These are phyloP conservation scores for Hydrophis major DNA, from an alignment of 2,797 vertebrate genomes.

Conservation along the genomic window DNA sequence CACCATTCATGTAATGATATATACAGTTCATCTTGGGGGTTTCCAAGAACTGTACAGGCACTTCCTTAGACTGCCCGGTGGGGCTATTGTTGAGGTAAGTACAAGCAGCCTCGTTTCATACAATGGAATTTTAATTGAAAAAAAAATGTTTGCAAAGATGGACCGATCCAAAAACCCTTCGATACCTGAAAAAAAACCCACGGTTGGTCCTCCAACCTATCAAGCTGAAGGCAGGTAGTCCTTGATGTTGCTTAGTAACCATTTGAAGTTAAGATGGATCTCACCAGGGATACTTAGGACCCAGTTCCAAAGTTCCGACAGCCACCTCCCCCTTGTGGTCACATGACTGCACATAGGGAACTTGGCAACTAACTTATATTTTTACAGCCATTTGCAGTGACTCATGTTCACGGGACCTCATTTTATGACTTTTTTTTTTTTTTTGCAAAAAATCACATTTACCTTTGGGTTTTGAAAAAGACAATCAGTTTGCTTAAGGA, in stretches of 20 bases:
- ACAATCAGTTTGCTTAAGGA: neutral
- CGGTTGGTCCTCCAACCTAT: neutral
- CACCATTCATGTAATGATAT: slow-evolving; percentile 79
- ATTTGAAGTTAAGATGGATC: neutral
- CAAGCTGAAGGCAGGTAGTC: neutral
- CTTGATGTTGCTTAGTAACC: neutral
- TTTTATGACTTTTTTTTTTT: neutral
- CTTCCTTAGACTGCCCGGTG: slow-evolving; percentile 86
- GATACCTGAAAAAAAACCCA: neutral
- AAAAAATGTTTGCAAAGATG: neutral
- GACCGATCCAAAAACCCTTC: neutral
- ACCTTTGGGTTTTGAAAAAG: neutral
- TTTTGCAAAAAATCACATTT: neutral
- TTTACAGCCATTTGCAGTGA: neutral
- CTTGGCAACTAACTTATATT: neutral
- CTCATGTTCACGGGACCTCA: neutral
- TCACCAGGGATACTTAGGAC: neutral
- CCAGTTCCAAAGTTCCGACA: neutral
- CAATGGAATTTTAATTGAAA: neutral
- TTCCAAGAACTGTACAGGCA: slow-evolving; percentile 79
- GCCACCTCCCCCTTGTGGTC: neutral
- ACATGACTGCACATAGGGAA: neutral
- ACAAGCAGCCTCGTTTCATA: neutral
- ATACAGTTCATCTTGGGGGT: slow-evolving; percentile 81
- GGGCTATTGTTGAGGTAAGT: slow-evolving; percentile 87